Percentiles rank a stretch among this genome's conserved stretches.
These are phyloP conservation scores for Armadillidium nasatum DNA, from an alignment of 1,140 invertebrate genomes.

Conservation along the genomic window DNA sequence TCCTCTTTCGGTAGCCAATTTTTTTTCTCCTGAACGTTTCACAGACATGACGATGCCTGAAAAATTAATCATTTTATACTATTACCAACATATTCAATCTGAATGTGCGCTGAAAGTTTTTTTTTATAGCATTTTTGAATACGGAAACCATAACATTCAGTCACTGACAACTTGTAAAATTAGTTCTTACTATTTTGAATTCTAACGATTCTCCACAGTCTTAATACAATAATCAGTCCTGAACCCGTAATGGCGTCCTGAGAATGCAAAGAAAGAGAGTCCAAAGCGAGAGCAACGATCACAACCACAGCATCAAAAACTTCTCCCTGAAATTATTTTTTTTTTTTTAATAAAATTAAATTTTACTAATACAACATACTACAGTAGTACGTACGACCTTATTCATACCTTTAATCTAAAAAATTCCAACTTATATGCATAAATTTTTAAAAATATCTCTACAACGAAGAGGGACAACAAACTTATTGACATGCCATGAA, in stretches of 20 bases:
- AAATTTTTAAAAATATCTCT: neutral
- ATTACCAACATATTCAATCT: no score
- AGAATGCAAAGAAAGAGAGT: constrained; percentile 32
- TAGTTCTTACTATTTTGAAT: constrained; percentile 38
- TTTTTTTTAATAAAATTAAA: no score
- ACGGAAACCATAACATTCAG: no score
- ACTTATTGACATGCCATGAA: neutral
- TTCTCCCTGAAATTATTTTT: constrained; percentile 34
- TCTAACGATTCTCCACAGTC: constrained; percentile 32
- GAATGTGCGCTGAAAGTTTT: no score
- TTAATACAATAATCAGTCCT: constrained; percentile 34
- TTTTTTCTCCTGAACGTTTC: neutral
- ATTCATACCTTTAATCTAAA: neutral
- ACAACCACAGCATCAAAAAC: constrained; percentile 39
- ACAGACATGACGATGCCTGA: neutral
- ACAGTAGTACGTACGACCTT: no score
- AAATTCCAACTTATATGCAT: neutral
- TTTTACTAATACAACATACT: no score
- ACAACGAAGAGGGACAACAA: neutral
- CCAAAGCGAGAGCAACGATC: constrained; percentile 28
- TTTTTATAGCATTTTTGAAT: no score
- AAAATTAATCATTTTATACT: no score
- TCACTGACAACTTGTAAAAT: no score
- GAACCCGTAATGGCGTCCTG: constrained; percentile 35
- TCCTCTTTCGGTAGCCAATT: neutral